A percentile compares a stretch with the other conserved stretches of the same genome.
These are phyloP conservation scores for Myzus persicae DNA, from an alignment of 1,140 invertebrate species.

Conservation along the genomic window DNA sequence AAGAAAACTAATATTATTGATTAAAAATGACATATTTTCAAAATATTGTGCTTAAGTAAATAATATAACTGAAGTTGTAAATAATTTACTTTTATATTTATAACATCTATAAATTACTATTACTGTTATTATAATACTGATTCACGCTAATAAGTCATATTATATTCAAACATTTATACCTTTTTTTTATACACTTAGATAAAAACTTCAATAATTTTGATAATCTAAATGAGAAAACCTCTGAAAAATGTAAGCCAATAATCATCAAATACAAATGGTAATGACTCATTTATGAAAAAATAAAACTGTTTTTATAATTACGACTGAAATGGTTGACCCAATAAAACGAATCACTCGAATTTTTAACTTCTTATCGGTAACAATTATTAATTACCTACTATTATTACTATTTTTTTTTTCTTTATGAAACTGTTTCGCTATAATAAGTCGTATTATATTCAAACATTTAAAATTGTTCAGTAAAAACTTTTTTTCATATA, in stretches of 20 bases:
- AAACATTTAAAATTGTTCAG: neutral
- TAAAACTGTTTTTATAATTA: neutral
- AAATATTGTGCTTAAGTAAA: neutral
- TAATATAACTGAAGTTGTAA: neutral
- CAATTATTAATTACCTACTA: neutral
- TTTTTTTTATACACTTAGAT: neutral
- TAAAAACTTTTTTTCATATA: conserved; percentile 15
- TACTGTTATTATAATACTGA: neutral
- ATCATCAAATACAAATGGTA: neutral
- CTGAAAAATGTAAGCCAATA: neutral
- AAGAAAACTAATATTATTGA: neutral
- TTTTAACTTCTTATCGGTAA: neutral
- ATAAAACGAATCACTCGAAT: neutral
- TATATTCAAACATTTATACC: neutral
- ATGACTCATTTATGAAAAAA: neutral
- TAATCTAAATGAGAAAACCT: neutral
- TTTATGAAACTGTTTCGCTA: neutral
- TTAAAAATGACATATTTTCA: neutral
- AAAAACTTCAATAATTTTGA: neutral
- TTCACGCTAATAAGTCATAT: neutral
- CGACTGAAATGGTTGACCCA: neutral
- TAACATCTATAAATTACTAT: neutral
- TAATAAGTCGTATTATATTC: neutral
- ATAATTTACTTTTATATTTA: neutral
- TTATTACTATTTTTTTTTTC: neutral